These are phyloP conservation scores for Pseudanteris insignis DNA, from an alignment of 2,888 invertebrate genomes.

Conservation along the genomic window DNA sequence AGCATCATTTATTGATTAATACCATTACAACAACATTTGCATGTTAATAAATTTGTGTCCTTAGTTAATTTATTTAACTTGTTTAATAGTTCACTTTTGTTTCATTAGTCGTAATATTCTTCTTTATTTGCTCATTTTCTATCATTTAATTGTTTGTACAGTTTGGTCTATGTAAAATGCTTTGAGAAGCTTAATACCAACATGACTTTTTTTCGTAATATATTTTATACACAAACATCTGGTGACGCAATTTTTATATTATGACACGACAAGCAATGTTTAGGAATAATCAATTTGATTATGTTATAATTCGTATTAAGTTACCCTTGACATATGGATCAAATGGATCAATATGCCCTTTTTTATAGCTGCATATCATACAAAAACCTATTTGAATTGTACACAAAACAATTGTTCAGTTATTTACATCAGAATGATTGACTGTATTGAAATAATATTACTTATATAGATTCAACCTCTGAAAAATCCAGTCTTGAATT, in stretches of 20 bases:
- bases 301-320: slow-evolving; percentile 34
- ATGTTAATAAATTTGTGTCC: too few species aligned
- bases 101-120: too few species aligned
- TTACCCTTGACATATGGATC: slow-evolving; percentile 23
- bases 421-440: slow-evolving; percentile 28
- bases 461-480: too few species aligned
- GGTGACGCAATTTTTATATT: slow-evolving; percentile 19
- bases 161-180: slow-evolving; percentile 13
- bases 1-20: too few species aligned
- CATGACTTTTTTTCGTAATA: slow-evolving; percentile 21
- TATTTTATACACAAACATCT: slow-evolving; percentile 29
- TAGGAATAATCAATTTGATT: slow-evolving; percentile 35
- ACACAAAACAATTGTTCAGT: slow-evolving; percentile 10
- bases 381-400: slow-evolving; percentile 31
- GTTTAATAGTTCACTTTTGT: too few species aligned
- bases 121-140: too few species aligned
- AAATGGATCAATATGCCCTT: slow-evolving; percentile 6
- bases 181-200: slow-evolving; percentile 20
- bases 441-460: too few species aligned
- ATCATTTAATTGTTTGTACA: slow-evolving; percentile 27
- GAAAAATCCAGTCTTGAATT: too few species aligned
- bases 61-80: too few species aligned
- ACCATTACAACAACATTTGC: too few species aligned
- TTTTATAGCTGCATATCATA: slow-evolving; percentile 8
- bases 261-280: slow-evolving; percentile 27